These are phyloP conservation scores for Cerastis leucographa DNA, from an alignment of 2,888 invertebrate genomes.

Conservation along the genomic window DNA sequence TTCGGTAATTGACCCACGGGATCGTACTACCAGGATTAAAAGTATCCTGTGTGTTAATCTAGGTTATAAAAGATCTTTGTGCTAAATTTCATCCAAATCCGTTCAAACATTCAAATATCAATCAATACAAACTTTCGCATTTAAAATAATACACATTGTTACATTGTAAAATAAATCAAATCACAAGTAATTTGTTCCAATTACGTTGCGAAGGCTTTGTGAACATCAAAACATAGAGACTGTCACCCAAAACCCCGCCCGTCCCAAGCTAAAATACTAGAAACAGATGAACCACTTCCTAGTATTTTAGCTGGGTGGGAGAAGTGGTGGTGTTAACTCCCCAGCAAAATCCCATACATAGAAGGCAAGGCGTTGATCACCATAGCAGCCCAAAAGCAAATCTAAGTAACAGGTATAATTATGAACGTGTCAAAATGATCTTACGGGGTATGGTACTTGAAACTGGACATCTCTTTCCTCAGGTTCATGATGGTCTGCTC, in stretches of 20 bases:
- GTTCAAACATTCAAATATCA: too few species aligned
- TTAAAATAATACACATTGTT: neutral
- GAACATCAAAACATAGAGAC: neutral
- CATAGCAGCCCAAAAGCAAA: neutral
- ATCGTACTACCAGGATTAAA: too few species aligned
- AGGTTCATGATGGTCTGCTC: conserved; percentile 79
- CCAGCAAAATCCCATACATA: neutral
- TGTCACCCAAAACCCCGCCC: neutral
- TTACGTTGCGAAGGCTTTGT: neutral
- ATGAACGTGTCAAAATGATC: conserved; percentile 37
- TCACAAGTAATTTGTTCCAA: neutral
- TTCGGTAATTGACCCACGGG: too few species aligned
- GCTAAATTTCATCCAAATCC: too few species aligned
- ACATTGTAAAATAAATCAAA: neutral
- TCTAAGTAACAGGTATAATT: neutral
- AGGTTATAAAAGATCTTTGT: too few species aligned
- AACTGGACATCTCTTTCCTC: conserved; percentile 74
- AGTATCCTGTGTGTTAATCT: too few species aligned
- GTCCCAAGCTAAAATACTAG: too few species aligned
- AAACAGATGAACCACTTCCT: too few species aligned
- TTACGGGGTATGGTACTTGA: conserved; percentile 74
- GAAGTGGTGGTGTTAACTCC: neutral
- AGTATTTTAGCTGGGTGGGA: neutral
- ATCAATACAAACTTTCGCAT: too few species aligned
- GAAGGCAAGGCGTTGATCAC: neutral